Base-by-base conservation (phyloP, 30 jellyfish, hydroid and myxozoan genomes). In the Turritopsis rubra region DNA sequence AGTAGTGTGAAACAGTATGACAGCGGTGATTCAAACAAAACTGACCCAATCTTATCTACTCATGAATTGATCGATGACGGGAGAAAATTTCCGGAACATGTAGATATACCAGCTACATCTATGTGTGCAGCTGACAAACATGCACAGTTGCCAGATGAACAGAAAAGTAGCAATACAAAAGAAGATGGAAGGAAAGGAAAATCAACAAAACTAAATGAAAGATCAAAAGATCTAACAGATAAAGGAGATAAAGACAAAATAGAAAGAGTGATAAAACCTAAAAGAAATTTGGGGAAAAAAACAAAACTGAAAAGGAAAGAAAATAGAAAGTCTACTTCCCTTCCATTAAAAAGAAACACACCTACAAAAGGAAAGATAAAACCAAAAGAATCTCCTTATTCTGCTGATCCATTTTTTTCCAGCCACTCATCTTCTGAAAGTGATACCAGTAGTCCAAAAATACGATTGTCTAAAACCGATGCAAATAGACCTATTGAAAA, bases 371-470 rank as follows among this genome's bases (percentile, higher is more conserved):
- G 13, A 41, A 41, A 41, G 60, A 3, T 13, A 13, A 41, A 41
- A 41, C 13, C 60, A 13, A 41, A 13, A 41, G 9, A 41, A 41
- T 41, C 60, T 68, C 19, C 77, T 68, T 9, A n/a, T 27, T 68
- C 21, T n/a, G 28, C 21, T n/a, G 77, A 68, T 68, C 19, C 77
- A 9, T 68, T 68, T 27, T 68, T 68, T 68, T 68, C 77, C 28
- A n/a, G 31, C 28, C 77, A 68, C 19, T 68, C 77, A 68, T 68
- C 77, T 17, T 68, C 77, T n/a, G 77, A 68, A 7, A 68, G 77
- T 19, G 77, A 68, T 0, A 27, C 28, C 21, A 22, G 30, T 9
- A 23, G 0, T 0, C 17, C 28, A 68, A 68, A 68, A 1, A 19
- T 8, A 68, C 28, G 23, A 68, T 9, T 27, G 5, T 3, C 60